Evolutionary conservation across 2,888 invertebrate genomes (phyloP), one percentile per base, ranked within the genome.

Genomic region (Drosophila pseudotalamancana): DNA sequence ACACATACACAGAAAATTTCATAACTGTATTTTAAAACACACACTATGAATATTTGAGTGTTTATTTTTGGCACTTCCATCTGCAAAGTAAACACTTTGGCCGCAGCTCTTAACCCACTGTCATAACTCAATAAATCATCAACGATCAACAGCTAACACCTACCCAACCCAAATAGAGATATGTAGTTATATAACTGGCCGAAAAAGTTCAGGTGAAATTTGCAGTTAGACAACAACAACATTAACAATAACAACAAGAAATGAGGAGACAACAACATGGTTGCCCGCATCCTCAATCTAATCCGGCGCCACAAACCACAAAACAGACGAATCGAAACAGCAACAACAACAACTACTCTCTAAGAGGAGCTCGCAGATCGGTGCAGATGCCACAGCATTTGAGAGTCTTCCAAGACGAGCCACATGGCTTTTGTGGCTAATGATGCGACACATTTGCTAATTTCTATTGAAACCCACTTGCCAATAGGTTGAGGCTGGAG

Each of bases 371-470:
- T 29, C 34, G 48, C 27, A 53, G 68, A 42, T 35, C 35, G 37
- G 19, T 53, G 69, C 68, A 74, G 75, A 57, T 57, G 72, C 61
- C 67, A 34, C 77, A 56, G 76, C 82, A 82, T 66, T 82, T 82
- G 82, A 82, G 77, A 70, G 87, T 87, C 86, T 82, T 82, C 82
- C 68, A 68, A 68, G 62, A 27, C 46, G 42, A 40, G 25, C 29
- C 50, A 61, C 46, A 57, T 55, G 55, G 40, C 59, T 79, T 79
- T 68, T 87, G 85, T 77, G 85, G 88, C 85, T 88, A 87, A 88
- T 88, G 89, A 83, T 87, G 85, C 85, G 88, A 88, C 89, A 88
- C 83, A 89, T 88, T 88, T 89, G 88, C 87, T 88, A 88, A 88
- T 89, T 85, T 87, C 83, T 85, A 87, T 78, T 81, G 85, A 80